phyloP scores from a whole-genome alignment of 2,113 vertebrate species.

The Spea bombifrons region DNA sequence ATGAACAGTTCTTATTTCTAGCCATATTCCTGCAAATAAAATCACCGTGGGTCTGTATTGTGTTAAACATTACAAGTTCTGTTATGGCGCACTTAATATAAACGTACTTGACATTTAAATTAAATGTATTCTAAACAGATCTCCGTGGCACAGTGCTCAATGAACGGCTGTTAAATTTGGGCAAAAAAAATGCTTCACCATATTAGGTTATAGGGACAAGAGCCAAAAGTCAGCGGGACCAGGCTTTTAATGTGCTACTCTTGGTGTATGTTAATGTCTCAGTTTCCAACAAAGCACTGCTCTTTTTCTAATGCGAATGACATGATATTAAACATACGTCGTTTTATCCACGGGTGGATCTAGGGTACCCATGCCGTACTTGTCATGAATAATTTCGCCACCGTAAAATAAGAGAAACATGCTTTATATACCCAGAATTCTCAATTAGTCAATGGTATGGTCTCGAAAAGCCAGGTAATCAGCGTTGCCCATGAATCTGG shows the following conservation, averaged over 20 bases:
- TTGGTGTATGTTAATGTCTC: neutral
- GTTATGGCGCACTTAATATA: conserved; percentile 27
- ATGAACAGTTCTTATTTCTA: conserved; percentile 24
- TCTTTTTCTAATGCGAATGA: neutral
- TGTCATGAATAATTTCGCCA: conserved; percentile 2
- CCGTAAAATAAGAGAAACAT: neutral
- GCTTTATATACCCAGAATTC: neutral
- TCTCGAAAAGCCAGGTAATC: conserved; percentile 11
- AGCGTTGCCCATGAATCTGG: neutral
- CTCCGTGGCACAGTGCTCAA: conserved; percentile 30
- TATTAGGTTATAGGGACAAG: conserved; percentile 36
- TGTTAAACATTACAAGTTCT: conserved; percentile 31
- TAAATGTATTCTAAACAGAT: conserved; percentile 44
- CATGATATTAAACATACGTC: neutral
- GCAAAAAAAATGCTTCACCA: conserved; percentile 27
- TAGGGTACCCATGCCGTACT: neutral
- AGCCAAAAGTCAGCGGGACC: conserved; percentile 20
- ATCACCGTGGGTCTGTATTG: conserved; percentile 21
- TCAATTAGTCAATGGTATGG: neutral
- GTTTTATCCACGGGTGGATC: neutral
- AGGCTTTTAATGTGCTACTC: conserved; percentile 12
- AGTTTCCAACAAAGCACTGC: conserved; percentile 24
- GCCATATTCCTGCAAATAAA: neutral
- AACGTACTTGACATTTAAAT: conserved; percentile 43
- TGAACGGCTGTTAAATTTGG: conserved; percentile 35